phyloP scores from a whole-genome alignment of 2,797 vertebrate species.

The Liasis olivaceus region DNA sequence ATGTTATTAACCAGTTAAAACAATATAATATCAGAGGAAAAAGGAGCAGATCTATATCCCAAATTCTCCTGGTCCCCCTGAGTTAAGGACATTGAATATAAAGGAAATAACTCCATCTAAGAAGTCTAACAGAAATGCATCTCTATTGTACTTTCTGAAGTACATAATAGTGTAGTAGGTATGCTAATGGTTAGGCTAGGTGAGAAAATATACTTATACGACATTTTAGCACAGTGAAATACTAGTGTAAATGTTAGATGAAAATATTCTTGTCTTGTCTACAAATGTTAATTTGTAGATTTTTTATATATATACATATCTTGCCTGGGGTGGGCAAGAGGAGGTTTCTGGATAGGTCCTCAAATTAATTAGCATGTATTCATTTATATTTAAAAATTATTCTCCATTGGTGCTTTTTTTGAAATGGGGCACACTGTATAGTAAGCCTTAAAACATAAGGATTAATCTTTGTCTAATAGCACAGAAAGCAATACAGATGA shows the following conservation, averaged over 20 bases:
- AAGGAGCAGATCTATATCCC: neutral
- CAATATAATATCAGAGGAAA: conserved; percentile 24
- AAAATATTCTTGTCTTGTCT: neutral
- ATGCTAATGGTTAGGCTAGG: neutral
- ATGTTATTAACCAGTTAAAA: conserved; percentile 5
- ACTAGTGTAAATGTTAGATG: neutral
- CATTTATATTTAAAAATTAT: neutral
- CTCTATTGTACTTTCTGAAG: neutral
- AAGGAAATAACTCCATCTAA: neutral
- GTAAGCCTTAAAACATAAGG: neutral
- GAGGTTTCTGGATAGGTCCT: neutral
- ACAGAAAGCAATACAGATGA: neutral
- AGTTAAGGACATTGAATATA: neutral
- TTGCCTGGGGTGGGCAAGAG: conserved; percentile 33
- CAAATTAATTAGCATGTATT: neutral
- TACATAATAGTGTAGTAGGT: neutral
- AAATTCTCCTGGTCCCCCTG: neutral
- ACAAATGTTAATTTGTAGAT: too few species aligned
- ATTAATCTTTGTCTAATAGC: neutral
- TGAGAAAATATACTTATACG: neutral
- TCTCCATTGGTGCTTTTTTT: neutral
- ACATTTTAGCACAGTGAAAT: neutral
- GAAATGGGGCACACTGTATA: neutral
- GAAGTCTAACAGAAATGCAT: neutral
- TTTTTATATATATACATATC: too few species aligned